Evolutionary conservation across 2,888 invertebrate genomes (phyloP), one percentile per base, ranked within the genome.

Genomic region (Agonopterix alstromeriana): DNA sequence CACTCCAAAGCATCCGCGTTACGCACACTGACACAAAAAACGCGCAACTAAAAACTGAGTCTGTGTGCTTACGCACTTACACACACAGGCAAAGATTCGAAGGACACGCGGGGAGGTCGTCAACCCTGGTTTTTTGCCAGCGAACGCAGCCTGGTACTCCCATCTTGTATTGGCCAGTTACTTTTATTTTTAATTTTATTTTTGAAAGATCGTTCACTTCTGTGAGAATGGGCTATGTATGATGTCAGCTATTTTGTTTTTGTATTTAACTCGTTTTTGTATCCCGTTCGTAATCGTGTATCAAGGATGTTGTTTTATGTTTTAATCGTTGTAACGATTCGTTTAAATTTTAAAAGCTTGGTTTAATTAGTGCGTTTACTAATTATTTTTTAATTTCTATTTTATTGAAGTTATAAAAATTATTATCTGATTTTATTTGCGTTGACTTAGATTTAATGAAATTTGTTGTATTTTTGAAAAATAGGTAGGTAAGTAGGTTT

Each of bases 81-180:
- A 59, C 79, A 81, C 80, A 82, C 79, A 67, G 42, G 52, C 65
- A 54, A 61, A 60, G 56, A 56, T 48, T 62, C 87, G 87, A 87
- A 87, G 87, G 87, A 86, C 87, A 86, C 82, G 81, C 71, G 66
- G 83, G 65, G 73, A 73, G 84, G 80, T 83, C 79, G 69, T 77
- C 72, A 76, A 85, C 85, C 84, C 76, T 65, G 57, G 77, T 86
- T 87, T 88, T 88, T 87, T 86, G 82, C 86, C 75, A 76, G 73
- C 58, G 58, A 75, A 78, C 81, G 69, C 74, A 72, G 73, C 61
- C 75, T 77, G 83, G 73, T 83, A 71, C 70, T 61, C 61, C 60
- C 80, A 61, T 63, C 78, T 81, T 75, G 76, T 77, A 83, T 86
- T 87, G 87, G 85, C 79, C 81, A 77, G 66, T 82, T 45, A 43